A percentile compares a stretch with the other conserved stretches of the same genome.
Conservation (phyloP, 2,888 invertebrate genomes). For the Heliothis peltigera region DNA sequence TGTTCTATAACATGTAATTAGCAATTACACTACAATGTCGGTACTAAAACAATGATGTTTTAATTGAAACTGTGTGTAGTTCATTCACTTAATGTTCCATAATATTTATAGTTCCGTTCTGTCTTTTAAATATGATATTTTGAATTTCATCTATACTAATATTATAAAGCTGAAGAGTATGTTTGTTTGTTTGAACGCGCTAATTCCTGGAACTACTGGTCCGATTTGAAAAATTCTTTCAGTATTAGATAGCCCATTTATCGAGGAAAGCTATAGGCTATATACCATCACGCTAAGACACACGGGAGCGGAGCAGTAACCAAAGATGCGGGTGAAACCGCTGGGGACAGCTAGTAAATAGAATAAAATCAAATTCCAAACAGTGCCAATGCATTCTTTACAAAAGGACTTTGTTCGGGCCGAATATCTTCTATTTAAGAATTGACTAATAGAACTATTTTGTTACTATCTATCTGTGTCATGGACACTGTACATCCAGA, state of each 20-base stretch:
- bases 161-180: too few species aligned
- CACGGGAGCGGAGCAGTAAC: too few species aligned
- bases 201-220: too few species aligned
- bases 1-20: constrained; percentile 50
- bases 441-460: constrained; percentile 22
- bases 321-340: too few species aligned
- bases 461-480: constrained; percentile 48
- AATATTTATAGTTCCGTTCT: constrained; percentile 40
- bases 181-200: too few species aligned
- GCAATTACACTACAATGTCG: constrained; percentile 37
- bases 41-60: constrained; percentile 47
- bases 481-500: constrained; percentile 48
- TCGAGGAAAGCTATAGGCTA: too few species aligned
- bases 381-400: not conserved
- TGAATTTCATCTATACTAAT: too few species aligned
- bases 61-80: constrained; percentile 28
- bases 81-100: constrained; percentile 19
- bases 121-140: constrained; percentile 8
- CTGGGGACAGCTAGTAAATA: too few species aligned
- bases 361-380: too few species aligned
- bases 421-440: constrained; percentile 19
- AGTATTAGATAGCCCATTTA: too few species aligned
- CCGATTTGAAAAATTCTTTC: too few species aligned
- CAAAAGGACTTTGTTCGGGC: constrained; percentile 11
- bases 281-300: too few species aligned